Conservation (phyloP, 2,113 vertebrate genomes). For the Syngnathus floridae region DNA sequence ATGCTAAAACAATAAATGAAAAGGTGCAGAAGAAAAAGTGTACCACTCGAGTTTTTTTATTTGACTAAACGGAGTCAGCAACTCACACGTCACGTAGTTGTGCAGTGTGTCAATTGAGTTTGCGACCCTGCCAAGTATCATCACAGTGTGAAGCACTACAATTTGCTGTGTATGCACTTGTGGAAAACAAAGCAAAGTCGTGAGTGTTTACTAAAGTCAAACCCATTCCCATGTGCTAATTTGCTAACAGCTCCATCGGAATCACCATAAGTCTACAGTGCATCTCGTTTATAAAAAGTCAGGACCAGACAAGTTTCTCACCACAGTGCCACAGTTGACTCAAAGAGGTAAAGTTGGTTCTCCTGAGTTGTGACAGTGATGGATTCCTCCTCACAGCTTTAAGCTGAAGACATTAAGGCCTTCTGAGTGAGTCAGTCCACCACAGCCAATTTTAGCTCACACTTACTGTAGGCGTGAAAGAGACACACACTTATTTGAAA, state of each 20-base stretch:
- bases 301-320: slow-evolving; percentile 14
- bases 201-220: slow-evolving; percentile 18
- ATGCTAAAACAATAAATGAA: no score
- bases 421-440: slow-evolving; percentile 2
- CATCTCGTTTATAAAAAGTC: not conserved
- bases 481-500: not conserved
- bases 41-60: not conserved
- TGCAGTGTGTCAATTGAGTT: not conserved
- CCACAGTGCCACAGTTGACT: not conserved
- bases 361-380: slow-evolving; percentile 12
- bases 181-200: not conserved
- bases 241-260: not conserved
- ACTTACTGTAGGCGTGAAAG: not conserved
- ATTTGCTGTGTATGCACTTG: not conserved
- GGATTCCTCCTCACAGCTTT: slow-evolving; percentile 11
- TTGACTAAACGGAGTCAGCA: slow-evolving; percentile 24
- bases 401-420: slow-evolving; percentile 9
- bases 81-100: not conserved
- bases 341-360: not conserved
- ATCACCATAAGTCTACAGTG: slow-evolving; percentile 1
- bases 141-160: not conserved
- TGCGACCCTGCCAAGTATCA: not conserved
- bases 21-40: not conserved
- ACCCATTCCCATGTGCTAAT: not conserved
- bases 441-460: slow-evolving; percentile 1